These are phyloP conservation scores for Onchidella celtica DNA, from an alignment of 2,888 invertebrate genomes.

Conservation along the genomic window DNA sequence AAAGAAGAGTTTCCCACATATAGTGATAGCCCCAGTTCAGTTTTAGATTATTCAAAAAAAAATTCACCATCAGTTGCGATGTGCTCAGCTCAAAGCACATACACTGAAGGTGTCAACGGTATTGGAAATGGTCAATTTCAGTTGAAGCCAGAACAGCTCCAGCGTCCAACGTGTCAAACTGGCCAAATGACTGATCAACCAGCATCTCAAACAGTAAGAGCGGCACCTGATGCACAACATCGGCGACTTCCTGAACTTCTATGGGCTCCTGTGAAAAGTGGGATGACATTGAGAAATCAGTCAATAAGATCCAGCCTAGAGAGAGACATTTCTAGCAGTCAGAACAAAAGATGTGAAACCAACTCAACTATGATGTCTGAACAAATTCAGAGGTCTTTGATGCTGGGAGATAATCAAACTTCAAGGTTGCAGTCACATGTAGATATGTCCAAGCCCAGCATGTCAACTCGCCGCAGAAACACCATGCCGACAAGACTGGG, in stretches of 20 bases:
- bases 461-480: neutral
- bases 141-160: too few relatives aligned
- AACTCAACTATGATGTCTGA: neutral
- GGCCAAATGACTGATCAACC: neutral
- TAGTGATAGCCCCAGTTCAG: too few relatives aligned
- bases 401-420: neutral
- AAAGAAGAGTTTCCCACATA: too few relatives aligned
- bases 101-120: too few relatives aligned
- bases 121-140: too few relatives aligned
- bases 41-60: too few relatives aligned
- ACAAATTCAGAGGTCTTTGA: neutral
- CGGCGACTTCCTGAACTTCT: slow-evolving; percentile 8
- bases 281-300: neutral
- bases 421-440: neutral
- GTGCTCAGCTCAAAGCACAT: too few relatives aligned
- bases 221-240: neutral
- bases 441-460: neutral
- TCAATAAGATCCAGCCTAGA: neutral
- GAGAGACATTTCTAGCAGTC: neutral
- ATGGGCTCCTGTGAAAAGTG: neutral
- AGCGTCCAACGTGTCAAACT: too few relatives aligned
- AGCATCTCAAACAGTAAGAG: neutral
- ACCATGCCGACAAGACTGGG: slow-evolving; percentile 24
- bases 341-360: neutral
- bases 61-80: too few relatives aligned